Evolutionary conservation across 2,888 invertebrate species (phyloP).

Genomic region (Philonicus albiceps): DNA sequence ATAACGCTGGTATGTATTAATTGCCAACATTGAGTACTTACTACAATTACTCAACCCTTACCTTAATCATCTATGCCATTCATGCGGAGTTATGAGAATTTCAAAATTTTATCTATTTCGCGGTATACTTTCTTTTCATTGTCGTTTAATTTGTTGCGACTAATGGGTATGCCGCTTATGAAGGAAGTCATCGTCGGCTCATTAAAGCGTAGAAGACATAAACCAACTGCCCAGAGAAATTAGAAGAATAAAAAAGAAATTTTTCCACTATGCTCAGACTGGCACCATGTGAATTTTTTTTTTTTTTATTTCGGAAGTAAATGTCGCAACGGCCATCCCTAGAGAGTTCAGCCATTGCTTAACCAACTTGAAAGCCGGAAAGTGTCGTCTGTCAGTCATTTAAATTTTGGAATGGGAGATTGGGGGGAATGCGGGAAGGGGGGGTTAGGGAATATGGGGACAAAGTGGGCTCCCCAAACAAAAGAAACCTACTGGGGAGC

Average conservation of each 20-base stretch:
- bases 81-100: not conserved
- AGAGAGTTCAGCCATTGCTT: not conserved
- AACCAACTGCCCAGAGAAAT: not conserved
- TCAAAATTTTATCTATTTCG: not conserved
- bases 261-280: not conserved
- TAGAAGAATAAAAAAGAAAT: not conserved
- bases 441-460: not conserved
- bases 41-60: not conserved
- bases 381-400: not conserved
- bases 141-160: not conserved
- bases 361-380: not conserved
- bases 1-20: no score
- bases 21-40: no score
- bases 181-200: not conserved
- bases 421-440: not conserved
- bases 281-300: not conserved
- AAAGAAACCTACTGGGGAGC: not conserved
- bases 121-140: slow-evolving; percentile 1
- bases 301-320: not conserved
- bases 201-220: not conserved
- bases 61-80: not conserved
- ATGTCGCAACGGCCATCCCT: not conserved
- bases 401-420: not conserved
- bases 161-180: not conserved
- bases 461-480: not conserved